Percentiles rank a stretch among this genome's conserved stretches.
phyloP scores from a whole-genome alignment of 2,797 vertebrate genomes.

The Gymnothorax reevesii region DNA sequence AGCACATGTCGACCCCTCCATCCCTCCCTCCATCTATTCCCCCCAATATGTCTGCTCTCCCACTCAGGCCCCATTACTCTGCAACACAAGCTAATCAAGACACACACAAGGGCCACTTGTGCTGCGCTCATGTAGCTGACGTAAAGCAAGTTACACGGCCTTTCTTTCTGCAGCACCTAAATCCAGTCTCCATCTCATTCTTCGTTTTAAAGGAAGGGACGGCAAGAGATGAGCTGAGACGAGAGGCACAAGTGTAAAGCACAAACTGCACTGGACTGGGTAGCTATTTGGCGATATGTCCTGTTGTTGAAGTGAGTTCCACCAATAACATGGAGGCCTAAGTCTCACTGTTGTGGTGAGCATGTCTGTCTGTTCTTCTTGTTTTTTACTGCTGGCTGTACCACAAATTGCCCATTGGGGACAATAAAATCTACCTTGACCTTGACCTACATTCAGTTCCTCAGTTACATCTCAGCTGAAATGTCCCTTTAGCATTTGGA shows the following conservation, averaged over 20 bases:
- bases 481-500: no score
- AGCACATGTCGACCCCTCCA: slow-evolving; percentile 59
- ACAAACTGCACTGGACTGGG: not conserved
- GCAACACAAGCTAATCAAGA: slow-evolving; percentile 75
- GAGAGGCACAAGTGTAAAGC: not conserved
- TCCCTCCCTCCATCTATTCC: slow-evolving; percentile 41
- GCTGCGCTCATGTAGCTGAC: not conserved
- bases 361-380: no score
- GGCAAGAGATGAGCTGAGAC: not conserved
- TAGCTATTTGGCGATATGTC: not conserved
- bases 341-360: no score
- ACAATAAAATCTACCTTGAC: no score
- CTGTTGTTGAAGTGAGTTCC: not conserved
- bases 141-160: not conserved
- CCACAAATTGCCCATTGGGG: no score
- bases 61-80: slow-evolving; percentile 60
- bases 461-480: no score
- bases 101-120: slow-evolving; percentile 67
- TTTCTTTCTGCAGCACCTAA: not conserved
- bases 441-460: no score
- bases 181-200: not conserved
- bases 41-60: slow-evolving; percentile 49
- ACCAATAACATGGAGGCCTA: not conserved
- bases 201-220: not conserved
- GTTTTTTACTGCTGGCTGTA: no score